Evolutionary conservation across 2,888 invertebrate genomes (phyloP).

Genomic region (Dromius quadrimaculatus): DNA sequence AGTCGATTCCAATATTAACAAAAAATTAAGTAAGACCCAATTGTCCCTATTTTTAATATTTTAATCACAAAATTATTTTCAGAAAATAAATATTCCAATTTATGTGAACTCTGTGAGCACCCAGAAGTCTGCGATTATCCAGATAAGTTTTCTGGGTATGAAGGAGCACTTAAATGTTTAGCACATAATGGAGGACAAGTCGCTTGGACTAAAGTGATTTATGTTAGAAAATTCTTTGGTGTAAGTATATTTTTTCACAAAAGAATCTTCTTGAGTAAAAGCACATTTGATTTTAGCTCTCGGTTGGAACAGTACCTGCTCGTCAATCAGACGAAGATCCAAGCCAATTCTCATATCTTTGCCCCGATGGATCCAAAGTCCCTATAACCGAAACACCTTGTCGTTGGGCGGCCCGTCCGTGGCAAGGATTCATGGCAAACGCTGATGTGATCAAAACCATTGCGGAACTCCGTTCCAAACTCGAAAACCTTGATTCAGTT

Average conservation of each 20-base stretch:
- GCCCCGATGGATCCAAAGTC: slow-evolving; percentile 81
- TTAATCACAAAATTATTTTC: slow-evolving; percentile 47
- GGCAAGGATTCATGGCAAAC: slow-evolving; percentile 82
- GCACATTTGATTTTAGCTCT: slow-evolving; percentile 67
- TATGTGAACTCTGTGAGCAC: slow-evolving; percentile 83
- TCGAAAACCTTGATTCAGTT: slow-evolving; percentile 68
- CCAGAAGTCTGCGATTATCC: slow-evolving; percentile 83
- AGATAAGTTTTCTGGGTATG: slow-evolving; percentile 87
- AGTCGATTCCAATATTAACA: slow-evolving; percentile 78
- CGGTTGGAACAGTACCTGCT: slow-evolving; percentile 72
- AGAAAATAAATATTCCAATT: slow-evolving; percentile 82
- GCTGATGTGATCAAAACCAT: slow-evolving; percentile 71
- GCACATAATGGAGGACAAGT: slow-evolving; percentile 86
- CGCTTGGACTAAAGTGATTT: slow-evolving; percentile 88
- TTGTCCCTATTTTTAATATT: not conserved
- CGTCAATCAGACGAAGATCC: slow-evolving; percentile 73
- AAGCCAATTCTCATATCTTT: slow-evolving; percentile 80
- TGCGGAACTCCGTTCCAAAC: slow-evolving; percentile 70
- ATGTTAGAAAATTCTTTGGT: slow-evolving; percentile 83
- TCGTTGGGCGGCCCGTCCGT: slow-evolving; percentile 88
- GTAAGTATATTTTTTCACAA: too few relatives aligned
- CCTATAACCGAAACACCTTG: slow-evolving; percentile 77
- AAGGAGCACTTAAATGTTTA: slow-evolving; percentile 86
- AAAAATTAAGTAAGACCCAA: slow-evolving; percentile 78
- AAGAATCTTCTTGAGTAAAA: too few relatives aligned